Percentiles rank a stretch among this genome's conserved stretches.
Evolutionary conservation across 2,113 vertebrate species (phyloP).

Genomic region (Pterocles orientalis): DNA sequence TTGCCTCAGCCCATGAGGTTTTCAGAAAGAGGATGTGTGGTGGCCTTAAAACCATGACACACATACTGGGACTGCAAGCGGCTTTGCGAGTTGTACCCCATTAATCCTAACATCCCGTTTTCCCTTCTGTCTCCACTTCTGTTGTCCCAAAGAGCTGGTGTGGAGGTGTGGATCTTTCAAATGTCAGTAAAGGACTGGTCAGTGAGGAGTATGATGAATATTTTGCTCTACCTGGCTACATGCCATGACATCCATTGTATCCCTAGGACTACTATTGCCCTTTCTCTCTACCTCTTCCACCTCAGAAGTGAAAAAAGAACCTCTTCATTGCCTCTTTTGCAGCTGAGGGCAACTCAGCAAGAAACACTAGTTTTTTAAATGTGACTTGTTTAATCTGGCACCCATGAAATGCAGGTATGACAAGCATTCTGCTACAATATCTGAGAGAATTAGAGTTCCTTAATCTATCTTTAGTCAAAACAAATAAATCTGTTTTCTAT

Average conservation of each 20-base stretch:
- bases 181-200: background rate
- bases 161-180: background rate
- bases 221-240: background rate
- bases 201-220: background rate
- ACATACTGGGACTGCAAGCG: background rate
- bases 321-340: background rate
- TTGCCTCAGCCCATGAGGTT: too few relatives aligned
- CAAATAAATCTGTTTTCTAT: slow-evolving; percentile 36
- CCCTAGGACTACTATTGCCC: background rate
- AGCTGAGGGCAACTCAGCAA: background rate
- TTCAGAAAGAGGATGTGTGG: too few relatives aligned
- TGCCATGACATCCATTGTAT: background rate
- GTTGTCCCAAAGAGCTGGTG: background rate
- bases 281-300: background rate
- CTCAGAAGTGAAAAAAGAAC: background rate
- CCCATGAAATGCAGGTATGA: background rate
- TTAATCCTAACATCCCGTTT: background rate
- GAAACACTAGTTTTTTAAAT: background rate
- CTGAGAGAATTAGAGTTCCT: slow-evolving; percentile 9
- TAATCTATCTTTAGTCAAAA: slow-evolving; percentile 43
- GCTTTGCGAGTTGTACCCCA: background rate
- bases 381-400: slow-evolving; percentile 37
- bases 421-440: slow-evolving; percentile 23
- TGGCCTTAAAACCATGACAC: too few relatives aligned
- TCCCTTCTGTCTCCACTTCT: background rate